Evolutionary conservation across 2,888 invertebrate species (phyloP), one percentile per base, ranked within the genome.

Genomic region (Alloscopus bannaensis): DNA sequence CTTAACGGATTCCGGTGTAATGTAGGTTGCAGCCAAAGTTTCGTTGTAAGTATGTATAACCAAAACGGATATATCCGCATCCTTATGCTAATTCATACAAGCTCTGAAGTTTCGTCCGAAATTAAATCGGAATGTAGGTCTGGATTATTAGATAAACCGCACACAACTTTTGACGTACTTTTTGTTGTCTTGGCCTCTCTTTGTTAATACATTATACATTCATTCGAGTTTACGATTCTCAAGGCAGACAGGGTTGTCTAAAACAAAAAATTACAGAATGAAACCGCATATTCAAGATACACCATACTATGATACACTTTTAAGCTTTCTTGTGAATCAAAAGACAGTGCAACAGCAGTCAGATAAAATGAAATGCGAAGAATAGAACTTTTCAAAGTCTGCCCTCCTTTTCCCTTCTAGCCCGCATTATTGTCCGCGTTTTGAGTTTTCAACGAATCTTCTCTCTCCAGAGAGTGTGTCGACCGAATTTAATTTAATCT

Each of bases 401-500:
- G 24, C n/a, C 59, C 20, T 29, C 47, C 31, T 40, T 69, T 42
- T 28, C 59, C 59, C 20, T 42, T 18, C 28, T 28, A 6, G 55
- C 18, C 28, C 45, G 18, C 36, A 16, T 57, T 59, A 42, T n/a
- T n/a, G n/a, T n/a, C n/a, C n/a, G n/a, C n/a, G n/a, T n/a, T n/a
- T n/a, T n/a, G n/a, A n/a, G n/a, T n/a, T n/a, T n/a, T n/a, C n/a
- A n/a, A n/a, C n/a, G n/a, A n/a, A n/a, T n/a, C n/a, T n/a, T n/a
- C n/a, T n/a, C n/a, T n/a, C n/a, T n/a, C n/a, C n/a, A n/a, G n/a
- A n/a, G n/a, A n/a, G n/a, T 45, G 70, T 47, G 50, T 70, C 24
- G 59, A 47, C 59, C 59, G 45, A 70, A 70, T 70, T 70, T 70
- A 70, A 70, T 59, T 70, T 70, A 70, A 70, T 59, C 16, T 70